Percentiles rank a stretch among this genome's conserved stretches.
phyloP scores from a whole-genome alignment of 2,888 invertebrate genomes.

The Diarsia rubi region DNA sequence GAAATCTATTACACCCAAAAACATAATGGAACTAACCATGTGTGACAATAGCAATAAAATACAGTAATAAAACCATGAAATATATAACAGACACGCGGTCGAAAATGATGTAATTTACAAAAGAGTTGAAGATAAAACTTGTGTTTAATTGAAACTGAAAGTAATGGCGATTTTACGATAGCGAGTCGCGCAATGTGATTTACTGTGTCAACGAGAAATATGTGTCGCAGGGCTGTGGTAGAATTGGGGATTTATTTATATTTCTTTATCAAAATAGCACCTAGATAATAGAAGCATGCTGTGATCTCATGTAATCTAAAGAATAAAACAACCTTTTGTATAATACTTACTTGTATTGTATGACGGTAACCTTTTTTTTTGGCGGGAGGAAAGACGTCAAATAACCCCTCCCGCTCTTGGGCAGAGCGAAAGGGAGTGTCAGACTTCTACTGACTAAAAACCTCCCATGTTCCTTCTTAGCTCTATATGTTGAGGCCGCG shows the following conservation, averaged over 20 bases:
- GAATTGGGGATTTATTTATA: neutral
- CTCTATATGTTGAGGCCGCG: too few species aligned
- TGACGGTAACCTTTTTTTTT: too few species aligned
- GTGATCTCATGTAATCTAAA: neutral
- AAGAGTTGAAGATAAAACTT: conserved; percentile 64
- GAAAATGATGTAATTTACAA: conserved; percentile 60
- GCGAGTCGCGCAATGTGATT: conserved; percentile 65
- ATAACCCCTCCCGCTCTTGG: too few species aligned
- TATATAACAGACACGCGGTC: conserved; percentile 45
- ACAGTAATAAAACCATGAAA: conserved; percentile 63
- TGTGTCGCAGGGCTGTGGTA: conserved; percentile 14
- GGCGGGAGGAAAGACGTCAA: too few species aligned
- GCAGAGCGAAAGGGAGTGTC: too few species aligned
- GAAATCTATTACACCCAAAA: conserved; percentile 44
- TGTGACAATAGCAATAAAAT: conserved; percentile 56
- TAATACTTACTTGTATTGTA: too few species aligned
- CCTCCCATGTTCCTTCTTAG: too few species aligned
- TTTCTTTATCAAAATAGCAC: neutral
- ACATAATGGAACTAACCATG: conserved; percentile 43
- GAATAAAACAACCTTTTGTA: too few species aligned
- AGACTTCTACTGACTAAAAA: too few species aligned
- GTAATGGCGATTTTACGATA: conserved; percentile 70
- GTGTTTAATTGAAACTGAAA: conserved; percentile 69
- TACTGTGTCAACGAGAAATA: conserved; percentile 68
- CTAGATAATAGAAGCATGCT: too few species aligned